Percentiles rank a stretch among this genome's conserved stretches.
phyloP scores from a whole-genome alignment of 2,797 vertebrate genomes.

The Tenualosa thibaudeaui region DNA sequence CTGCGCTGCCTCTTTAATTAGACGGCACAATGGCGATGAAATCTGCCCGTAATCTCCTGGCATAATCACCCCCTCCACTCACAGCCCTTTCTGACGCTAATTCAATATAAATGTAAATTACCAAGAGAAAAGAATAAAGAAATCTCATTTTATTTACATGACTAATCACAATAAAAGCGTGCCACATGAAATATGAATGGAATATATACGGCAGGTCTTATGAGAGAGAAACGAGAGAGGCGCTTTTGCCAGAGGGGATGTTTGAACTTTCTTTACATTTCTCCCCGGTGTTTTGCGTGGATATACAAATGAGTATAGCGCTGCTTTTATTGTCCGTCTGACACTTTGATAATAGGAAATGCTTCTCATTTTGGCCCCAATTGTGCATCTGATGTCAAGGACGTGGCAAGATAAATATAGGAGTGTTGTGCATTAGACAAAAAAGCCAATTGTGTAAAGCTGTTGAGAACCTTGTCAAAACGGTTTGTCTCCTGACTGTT shows the following conservation, averaged over 20 bases:
- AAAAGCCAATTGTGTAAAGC: background rate
- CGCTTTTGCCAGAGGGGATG: constrained; percentile 51
- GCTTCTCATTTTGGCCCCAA: constrained; percentile 55
- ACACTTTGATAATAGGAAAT: constrained; percentile 57
- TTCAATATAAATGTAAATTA: constrained; percentile 87
- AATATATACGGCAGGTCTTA: constrained; percentile 62
- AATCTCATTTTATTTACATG: constrained; percentile 83
- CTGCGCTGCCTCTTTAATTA: constrained; percentile 76
- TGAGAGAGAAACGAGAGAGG: constrained; percentile 45
- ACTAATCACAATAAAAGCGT: constrained; percentile 77
- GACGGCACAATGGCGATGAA: constrained; percentile 77
- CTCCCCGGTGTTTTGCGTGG: constrained; percentile 60
- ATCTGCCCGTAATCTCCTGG: constrained; percentile 77
- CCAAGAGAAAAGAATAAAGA: constrained; percentile 75
- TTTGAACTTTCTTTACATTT: constrained; percentile 64
- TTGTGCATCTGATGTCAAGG: constrained; percentile 64
- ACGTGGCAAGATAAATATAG: constrained; percentile 52
- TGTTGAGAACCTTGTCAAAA: constrained; percentile 12
- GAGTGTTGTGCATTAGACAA: constrained; percentile 60
- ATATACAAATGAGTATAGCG: constrained; percentile 64
- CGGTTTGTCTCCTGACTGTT: background rate
- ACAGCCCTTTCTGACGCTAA: constrained; percentile 70
- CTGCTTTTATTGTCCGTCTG: constrained; percentile 44
- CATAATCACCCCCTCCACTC: constrained; percentile 67
- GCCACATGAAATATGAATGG: constrained; percentile 75